phyloP scores from a whole-genome alignment of 2,888 invertebrate genomes.

The Drosophila paranaensis region DNA sequence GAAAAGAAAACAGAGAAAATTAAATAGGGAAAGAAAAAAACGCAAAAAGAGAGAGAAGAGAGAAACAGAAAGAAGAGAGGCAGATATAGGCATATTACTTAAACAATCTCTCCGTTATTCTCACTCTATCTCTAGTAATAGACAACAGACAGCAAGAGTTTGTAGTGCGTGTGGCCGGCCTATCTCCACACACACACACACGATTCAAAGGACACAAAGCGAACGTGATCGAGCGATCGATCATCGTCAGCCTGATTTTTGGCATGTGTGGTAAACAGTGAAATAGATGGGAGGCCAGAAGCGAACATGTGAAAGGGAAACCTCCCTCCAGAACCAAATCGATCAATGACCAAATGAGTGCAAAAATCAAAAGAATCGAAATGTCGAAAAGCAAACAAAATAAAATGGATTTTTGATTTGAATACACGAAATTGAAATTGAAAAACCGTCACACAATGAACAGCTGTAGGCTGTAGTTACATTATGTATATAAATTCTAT shows the following conservation, averaged over 20 bases:
- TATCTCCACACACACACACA: conserved; percentile 15
- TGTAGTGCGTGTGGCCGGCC: conserved; percentile 40
- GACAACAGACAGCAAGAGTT: neutral
- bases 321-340: conserved; percentile 33
- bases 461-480: conserved; percentile 66
- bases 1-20: too few relatives aligned
- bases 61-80: neutral
- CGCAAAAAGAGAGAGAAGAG: neutral
- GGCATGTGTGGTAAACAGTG: conserved; percentile 62
- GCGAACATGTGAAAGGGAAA: conserved; percentile 1
- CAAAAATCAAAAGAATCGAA: conserved; percentile 5
- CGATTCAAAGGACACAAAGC: conserved; percentile 23
- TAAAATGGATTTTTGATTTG: conserved; percentile 39
- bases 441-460: conserved; percentile 45
- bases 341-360: conserved; percentile 55
- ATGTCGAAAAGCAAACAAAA: conserved; percentile 30
- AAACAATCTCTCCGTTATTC: neutral
- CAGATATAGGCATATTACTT: too few relatives aligned
- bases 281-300: conserved; percentile 7
- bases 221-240: conserved; percentile 53
- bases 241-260: conserved; percentile 67
- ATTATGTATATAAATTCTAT: neutral
- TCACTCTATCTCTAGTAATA: neutral
- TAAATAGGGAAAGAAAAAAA: too few relatives aligned
- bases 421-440: conserved; percentile 37